Percentiles rank a stretch among this genome's conserved stretches.
Evolutionary conservation across 1,140 invertebrate species (phyloP).

Genomic region (Leguminivora glycinivorella): DNA sequence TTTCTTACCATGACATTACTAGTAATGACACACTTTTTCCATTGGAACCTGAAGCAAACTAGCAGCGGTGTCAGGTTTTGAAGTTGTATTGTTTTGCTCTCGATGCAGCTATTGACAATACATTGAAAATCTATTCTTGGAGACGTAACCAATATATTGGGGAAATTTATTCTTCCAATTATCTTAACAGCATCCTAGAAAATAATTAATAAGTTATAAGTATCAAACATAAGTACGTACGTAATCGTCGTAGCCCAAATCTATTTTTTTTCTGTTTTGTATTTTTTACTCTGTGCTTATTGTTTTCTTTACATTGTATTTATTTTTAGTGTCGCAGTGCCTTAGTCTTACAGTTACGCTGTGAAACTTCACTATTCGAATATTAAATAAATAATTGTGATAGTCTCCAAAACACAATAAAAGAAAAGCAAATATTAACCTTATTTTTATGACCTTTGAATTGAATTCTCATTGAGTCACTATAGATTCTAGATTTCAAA

Average conservation of each 20-base stretch:
- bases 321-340: too few species aligned
- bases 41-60: conserved; percentile 64
- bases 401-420: not conserved
- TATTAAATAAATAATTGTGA: too few species aligned
- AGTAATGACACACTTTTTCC: conserved; percentile 56
- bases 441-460: conserved; percentile 73
- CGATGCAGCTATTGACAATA: conserved; percentile 58
- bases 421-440: conserved; percentile 38
- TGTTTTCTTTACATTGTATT: too few species aligned
- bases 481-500: conserved; percentile 63
- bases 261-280: too few species aligned
- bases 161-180: conserved; percentile 66
- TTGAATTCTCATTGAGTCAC: conserved; percentile 62
- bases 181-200: conserved; percentile 69
- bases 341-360: too few species aligned
- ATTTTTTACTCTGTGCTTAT: too few species aligned
- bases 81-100: conserved; percentile 65
- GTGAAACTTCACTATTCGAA: too few species aligned
- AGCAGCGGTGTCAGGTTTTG: conserved; percentile 66
- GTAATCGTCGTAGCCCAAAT: too few species aligned
- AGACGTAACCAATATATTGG: conserved; percentile 59
- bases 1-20: conserved; percentile 39
- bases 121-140: conserved; percentile 66
- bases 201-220: not conserved
- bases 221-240: not conserved